Percentiles rank a stretch among this genome's conserved stretches.
Evolutionary conservation across 2,797 vertebrate species (phyloP).

Genomic region (Helicolenus hilgendorfi): DNA sequence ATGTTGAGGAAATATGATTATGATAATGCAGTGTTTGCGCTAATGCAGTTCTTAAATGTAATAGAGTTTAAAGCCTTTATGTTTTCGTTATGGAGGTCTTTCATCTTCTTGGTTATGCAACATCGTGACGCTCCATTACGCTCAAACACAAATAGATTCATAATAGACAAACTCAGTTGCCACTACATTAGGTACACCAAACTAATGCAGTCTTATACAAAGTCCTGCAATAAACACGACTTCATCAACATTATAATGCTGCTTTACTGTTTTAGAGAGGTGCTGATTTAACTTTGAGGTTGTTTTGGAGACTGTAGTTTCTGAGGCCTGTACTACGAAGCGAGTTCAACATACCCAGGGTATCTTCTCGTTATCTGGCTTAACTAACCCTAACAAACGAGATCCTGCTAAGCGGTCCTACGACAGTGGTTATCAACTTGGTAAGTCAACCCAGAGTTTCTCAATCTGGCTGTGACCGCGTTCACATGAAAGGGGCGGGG

Average conservation of each 20-base stretch:
- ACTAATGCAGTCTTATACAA: neutral
- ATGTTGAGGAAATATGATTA: constrained; percentile 8
- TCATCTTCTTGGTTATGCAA: constrained; percentile 16
- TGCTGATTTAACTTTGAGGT: neutral
- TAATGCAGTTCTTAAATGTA: constrained; percentile 9
- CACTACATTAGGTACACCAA: neutral
- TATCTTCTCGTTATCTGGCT: no score
- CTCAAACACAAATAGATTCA: neutral
- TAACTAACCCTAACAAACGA: no score
- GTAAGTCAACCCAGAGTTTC: no score
- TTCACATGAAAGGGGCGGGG: no score
- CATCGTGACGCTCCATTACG: neutral
- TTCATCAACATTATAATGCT: neutral
- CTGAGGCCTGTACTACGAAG: no score
- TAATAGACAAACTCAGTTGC: neutral
- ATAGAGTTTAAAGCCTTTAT: constrained; percentile 6
- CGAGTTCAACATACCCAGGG: no score
- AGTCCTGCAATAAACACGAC: neutral
- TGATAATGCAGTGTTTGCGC: neutral
- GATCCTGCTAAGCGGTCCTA: no score
- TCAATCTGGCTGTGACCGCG: rapidly evolving
- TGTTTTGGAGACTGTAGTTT: neutral
- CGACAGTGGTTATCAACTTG: no score
- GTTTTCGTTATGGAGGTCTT: neutral
- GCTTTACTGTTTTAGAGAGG: neutral